Evolutionary conservation across 2,113 vertebrate species (phyloP), one percentile per base, ranked within the genome.

Genomic region (Taxidea taxus): DNA sequence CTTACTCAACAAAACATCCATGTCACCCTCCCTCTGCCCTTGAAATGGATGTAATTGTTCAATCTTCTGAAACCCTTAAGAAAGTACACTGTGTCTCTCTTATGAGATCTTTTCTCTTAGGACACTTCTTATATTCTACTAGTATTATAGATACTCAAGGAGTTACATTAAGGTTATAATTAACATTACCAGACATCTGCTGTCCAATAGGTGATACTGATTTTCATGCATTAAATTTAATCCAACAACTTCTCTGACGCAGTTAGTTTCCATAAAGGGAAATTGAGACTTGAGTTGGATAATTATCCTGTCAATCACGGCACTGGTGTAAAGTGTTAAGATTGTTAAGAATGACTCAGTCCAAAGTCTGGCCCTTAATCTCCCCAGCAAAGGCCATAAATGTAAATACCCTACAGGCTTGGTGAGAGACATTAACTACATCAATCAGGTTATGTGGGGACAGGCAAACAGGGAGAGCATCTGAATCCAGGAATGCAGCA

Each of bases 171-270:
- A 87, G 29, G 70, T 47, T 68, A 70, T 64, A 54, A 92, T 42
- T 82, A 83, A 29, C 20, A 27, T n/a, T 56, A 25, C 13, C 68
- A 12, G 1, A 7, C 51, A 16, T 31, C 1, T 14, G 1, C 0
- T 64, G 0, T 64, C 83, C 42, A 92, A 42, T 2, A 70, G 66
- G 4, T 86, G 7, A 34, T 91, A 42, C 0, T 75, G 12, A 7
- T 81, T 82, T 70, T 89, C 34, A 77, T 7, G 20, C 4, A 93
- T 68, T 72, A 91, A 49, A 44, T 93, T 90, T 68, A 89, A 78
- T 39, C 34, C 20, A 94, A 66, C 11, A 75, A 20, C 14, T 92
- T 93, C 29, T 74, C n/a, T 37, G 49, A 84, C 12, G 34, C n/a
- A 85, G 11, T 56, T 12, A 15, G 1, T 83, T 87, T 68, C 51